Evolutionary conservation across 2,113 vertebrate genomes (phyloP).

Genomic region (Helogale parvula): DNA sequence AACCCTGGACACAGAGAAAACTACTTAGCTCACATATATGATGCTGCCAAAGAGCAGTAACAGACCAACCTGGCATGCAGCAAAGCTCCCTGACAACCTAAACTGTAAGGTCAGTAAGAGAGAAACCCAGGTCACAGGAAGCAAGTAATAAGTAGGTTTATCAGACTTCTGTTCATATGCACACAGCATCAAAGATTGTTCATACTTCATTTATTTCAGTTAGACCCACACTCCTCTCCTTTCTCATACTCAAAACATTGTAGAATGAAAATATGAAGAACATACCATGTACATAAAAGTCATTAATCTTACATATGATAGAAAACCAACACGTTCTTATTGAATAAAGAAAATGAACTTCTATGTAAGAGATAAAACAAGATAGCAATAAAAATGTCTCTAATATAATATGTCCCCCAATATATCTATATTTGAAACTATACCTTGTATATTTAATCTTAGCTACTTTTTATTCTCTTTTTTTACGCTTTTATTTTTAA

Average conservation of each 20-base stretch:
- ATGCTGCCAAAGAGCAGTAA: neutral
- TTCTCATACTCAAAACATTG: constrained; percentile 34
- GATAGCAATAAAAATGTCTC: neutral
- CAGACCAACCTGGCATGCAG: neutral
- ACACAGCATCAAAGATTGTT: neutral
- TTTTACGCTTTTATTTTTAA: neutral
- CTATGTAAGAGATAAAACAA: neutral
- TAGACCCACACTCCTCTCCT: neutral
- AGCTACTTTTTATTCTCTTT: neutral
- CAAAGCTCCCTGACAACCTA: neutral
- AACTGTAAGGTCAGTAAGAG: neutral
- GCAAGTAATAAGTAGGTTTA: neutral
- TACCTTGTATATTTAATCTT: neutral
- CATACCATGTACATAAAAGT: neutral
- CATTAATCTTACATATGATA: neutral
- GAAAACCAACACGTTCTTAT: neutral
- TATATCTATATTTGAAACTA: neutral
- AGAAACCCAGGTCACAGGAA: neutral
- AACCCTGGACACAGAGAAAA: neutral
- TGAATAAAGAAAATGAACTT: neutral
- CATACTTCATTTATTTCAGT: neutral
- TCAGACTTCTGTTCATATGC: neutral
- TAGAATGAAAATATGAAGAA: neutral
- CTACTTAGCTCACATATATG: neutral
- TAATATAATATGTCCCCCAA: neutral